These are phyloP conservation scores for Chelon auratus DNA, from an alignment of 2,797 vertebrate genomes.

Conservation along the genomic window DNA sequence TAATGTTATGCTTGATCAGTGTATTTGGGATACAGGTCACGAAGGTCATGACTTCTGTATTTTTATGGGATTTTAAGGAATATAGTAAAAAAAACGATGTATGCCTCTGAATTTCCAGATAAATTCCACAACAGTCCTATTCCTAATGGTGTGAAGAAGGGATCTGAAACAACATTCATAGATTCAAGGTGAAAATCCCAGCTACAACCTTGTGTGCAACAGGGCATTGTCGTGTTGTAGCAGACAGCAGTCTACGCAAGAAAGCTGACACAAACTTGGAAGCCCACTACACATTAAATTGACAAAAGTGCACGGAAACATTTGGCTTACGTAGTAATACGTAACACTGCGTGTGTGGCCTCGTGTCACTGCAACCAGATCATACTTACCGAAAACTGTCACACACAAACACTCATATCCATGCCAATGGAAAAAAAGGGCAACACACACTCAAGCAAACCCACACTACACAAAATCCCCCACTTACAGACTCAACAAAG, in stretches of 20 bases:
- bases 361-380: not conserved
- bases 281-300: not conserved
- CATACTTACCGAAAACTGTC: slow-evolving; percentile 41
- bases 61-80: no score
- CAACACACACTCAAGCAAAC: slow-evolving; percentile 44
- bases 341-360: not conserved
- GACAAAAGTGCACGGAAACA: not conserved
- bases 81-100: no score
- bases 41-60: no score
- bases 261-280: not conserved
- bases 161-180: not conserved
- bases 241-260: not conserved
- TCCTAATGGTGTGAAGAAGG: not conserved
- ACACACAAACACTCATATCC: slow-evolving; percentile 31
- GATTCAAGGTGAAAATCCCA: not conserved
- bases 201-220: not conserved
- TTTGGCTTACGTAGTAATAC: not conserved
- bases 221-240: not conserved
- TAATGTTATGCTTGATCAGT: no score
- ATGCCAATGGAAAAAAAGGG: slow-evolving; percentile 27
- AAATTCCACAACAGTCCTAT: not conserved
- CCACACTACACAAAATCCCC: slow-evolving; percentile 44
- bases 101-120: no score
- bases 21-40: no score
- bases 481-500: slow-evolving; percentile 74